Evolutionary conservation across 2,113 vertebrate species (phyloP), one percentile per base, ranked within the genome.

Genomic region (Mixornis gularis): DNA sequence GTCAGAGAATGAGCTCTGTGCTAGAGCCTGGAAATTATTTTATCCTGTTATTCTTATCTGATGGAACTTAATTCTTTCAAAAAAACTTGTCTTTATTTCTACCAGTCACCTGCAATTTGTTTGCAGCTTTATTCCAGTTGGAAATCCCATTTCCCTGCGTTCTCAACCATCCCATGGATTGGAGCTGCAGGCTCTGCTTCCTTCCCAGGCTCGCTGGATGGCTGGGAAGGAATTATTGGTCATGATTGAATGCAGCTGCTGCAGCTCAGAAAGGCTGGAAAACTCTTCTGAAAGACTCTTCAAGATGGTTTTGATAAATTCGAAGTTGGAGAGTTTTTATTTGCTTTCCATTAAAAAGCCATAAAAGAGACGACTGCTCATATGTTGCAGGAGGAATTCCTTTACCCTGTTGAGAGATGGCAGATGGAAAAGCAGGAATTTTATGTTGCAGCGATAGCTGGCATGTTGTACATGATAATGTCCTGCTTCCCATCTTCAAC

Each of bases 231-330:
- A 90, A 29, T 74, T 81, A 38, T 34, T 40, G 11, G 72, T 36
- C 40, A 6, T 29, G 60, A 55, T 44, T 56, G 48, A 62, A 82
- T 63, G 88, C 83, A 95, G 81, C 69, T 84, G 89, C 8, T 49
- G 73, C 65, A 62, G 5, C 74, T 25, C 3, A 2, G 30, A 29
- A 34, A 80, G 34, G 29, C 60, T n/a, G 51, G 18, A 68, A 81
- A 89, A 74, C 78, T 74, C 68, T 43, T 70, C 34, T 5, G 60
- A 62, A 88, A 65, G 30, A 5, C 76, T 27, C 12, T 30, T 60
- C 79, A 84, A 89, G 91, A 64, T 89, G 86, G 80, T 64, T 88
- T 72, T 80, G 63, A 86, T 94, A 80, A 91, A 85, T 80, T 36
- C 43, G 0, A 30, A 84, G n/a, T 86, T 84, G 14, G 60, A 60